Evolutionary conservation across 1,140 invertebrate genomes (phyloP).

Genomic region (Cydia strobilella): DNA sequence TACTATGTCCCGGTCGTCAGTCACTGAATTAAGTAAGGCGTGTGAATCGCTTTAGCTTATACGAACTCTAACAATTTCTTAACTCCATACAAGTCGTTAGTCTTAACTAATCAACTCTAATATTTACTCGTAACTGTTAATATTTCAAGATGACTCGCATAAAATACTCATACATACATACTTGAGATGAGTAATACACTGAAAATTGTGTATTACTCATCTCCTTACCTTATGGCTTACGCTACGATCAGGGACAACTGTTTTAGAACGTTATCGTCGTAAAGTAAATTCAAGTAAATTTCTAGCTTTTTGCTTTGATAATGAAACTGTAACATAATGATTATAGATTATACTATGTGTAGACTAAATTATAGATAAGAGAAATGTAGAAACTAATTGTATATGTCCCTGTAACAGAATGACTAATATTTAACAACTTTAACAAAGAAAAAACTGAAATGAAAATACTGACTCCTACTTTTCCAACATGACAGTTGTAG

Average conservation of each 20-base stretch:
- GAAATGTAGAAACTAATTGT: slow-evolving; percentile 14
- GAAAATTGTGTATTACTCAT: too few relatives aligned
- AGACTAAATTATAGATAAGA: slow-evolving; percentile 19
- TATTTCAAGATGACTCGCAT: not conserved
- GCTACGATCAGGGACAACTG: not conserved
- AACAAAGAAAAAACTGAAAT: not conserved
- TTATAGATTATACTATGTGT: not conserved
- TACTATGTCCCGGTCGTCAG: too few relatives aligned
- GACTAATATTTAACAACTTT: slow-evolving; percentile 21
- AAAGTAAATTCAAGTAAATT: not conserved
- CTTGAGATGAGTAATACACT: not conserved
- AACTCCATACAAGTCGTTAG: too few relatives aligned
- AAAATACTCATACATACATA: not conserved
- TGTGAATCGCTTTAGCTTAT: too few relatives aligned
- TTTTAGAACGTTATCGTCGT: not conserved
- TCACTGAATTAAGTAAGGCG: too few relatives aligned
- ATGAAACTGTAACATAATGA: slow-evolving; percentile 18
- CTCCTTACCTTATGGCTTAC: not conserved
- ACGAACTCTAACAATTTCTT: too few relatives aligned
- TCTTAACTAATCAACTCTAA: not conserved
- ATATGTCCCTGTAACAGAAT: slow-evolving; percentile 9
- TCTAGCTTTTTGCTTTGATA: slow-evolving; percentile 9
- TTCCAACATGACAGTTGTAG: not conserved
- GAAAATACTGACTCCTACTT: not conserved
- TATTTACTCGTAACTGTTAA: slow-evolving; percentile 9